phyloP scores from a whole-genome alignment of 2,888 invertebrate genomes.

The Dryadula phaetusa region DNA sequence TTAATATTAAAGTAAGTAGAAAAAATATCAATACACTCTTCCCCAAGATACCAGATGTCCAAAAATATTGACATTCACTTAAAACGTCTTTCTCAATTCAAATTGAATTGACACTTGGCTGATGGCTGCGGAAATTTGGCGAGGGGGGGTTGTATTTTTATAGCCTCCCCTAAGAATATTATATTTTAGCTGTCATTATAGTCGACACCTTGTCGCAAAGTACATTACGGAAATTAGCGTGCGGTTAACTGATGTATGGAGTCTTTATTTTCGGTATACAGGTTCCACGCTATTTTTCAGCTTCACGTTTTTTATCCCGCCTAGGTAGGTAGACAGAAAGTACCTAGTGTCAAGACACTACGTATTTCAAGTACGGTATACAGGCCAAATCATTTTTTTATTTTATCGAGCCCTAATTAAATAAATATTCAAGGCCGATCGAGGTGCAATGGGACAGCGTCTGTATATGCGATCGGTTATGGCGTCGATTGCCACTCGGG shows the following conservation, averaged over 20 bases:
- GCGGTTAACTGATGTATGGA: neutral
- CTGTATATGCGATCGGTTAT: no score
- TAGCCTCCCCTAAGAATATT: neutral
- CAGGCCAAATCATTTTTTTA: no score
- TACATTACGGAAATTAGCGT: slow-evolving; percentile 7
- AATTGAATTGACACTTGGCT: slow-evolving; percentile 12
- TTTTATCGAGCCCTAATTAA: no score
- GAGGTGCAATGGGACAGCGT: no score
- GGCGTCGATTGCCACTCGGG: no score
- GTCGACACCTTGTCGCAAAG: neutral
- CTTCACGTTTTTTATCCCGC: no score
- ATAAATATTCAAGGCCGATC: no score
- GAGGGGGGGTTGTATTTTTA: slow-evolving; percentile 2
- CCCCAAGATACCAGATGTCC: neutral
- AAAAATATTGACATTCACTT: slow-evolving; percentile 17
- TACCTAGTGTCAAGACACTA: no score
- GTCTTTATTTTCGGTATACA: no score
- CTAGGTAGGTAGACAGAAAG: no score
- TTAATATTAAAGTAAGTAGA: neutral
- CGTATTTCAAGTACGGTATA: no score
- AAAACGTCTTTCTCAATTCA: slow-evolving; percentile 1
- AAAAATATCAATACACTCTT: neutral
- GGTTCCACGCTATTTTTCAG: no score
- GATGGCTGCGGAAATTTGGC: neutral
- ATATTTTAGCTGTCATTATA: neutral